These are phyloP conservation scores for Leptodactylus fallax DNA, from an alignment of 2,797 vertebrate species.

Conservation along the genomic window DNA sequence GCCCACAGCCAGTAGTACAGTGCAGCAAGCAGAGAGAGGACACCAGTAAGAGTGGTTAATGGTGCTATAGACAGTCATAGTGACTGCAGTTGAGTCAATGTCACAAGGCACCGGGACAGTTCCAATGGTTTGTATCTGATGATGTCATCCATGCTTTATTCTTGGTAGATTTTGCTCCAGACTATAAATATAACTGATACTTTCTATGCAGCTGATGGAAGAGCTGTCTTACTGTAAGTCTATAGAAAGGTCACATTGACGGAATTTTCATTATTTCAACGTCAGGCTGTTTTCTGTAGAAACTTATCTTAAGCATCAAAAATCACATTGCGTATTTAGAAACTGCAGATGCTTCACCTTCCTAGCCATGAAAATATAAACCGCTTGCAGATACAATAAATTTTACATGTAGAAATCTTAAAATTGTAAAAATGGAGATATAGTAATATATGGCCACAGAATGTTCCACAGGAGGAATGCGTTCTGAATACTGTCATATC, in stretches of 20 bases:
- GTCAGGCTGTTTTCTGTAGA: no score
- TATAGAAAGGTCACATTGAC: neutral
- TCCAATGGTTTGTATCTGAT: no score
- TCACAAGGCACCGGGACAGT: neutral
- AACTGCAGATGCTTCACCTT: no score
- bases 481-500: neutral
- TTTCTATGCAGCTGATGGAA: neutral
- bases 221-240: neutral
- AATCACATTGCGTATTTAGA: no score
- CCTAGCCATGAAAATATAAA: neutral
- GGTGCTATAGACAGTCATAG: no score
- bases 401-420: neutral
- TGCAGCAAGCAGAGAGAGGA: no score
- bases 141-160: neutral
- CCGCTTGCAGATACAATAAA: neutral
- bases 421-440: neutral
- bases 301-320: no score
- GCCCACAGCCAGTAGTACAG: no score
- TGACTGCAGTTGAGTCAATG: no score
- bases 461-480: neutral
- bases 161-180: neutral
- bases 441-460: neutral
- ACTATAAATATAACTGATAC: neutral
- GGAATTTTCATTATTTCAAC: no score
- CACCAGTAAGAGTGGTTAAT: no score